phyloP scores from a whole-genome alignment of 2,888 invertebrate genomes.

The Linnaemya tessellans region DNA sequence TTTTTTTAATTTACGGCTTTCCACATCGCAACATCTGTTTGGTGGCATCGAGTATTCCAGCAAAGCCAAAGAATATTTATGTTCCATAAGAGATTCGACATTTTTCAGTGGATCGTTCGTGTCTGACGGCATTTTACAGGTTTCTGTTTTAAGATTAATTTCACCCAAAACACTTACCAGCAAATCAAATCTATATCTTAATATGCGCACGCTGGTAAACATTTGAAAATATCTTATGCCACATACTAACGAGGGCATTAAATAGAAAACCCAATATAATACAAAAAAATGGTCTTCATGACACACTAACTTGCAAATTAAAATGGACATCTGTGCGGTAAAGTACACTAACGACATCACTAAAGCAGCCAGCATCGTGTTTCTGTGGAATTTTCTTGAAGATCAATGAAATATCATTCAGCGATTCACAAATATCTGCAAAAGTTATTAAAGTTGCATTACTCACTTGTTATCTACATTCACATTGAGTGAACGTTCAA shows the following conservation, averaged over 20 bases:
- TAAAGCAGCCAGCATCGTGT: constrained; percentile 64
- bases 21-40: constrained; percentile 53
- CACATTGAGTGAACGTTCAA: constrained; percentile 77
- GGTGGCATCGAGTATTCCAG: constrained; percentile 37
- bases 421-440: not conserved
- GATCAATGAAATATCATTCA: not conserved
- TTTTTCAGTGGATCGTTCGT: not conserved
- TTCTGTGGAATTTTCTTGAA: constrained; percentile 70
- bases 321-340: constrained; percentile 74
- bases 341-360: constrained; percentile 76
- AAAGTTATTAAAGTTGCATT: not conserved
- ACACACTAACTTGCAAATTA: constrained; percentile 73
- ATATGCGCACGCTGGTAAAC: constrained; percentile 75
- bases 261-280: constrained; percentile 78
- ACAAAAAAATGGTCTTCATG: constrained; percentile 69
- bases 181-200: constrained; percentile 78
- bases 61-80: not conserved
- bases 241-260: constrained; percentile 77
- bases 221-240: constrained; percentile 81
- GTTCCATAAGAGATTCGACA: not conserved
- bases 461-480: constrained; percentile 75
- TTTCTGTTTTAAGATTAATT: constrained; percentile 70
- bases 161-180: constrained; percentile 75
- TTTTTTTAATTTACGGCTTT: constrained; percentile 74
- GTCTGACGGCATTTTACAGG: not conserved